Percentiles rank a stretch among this genome's conserved stretches.
These are phyloP conservation scores for Margarornis squamiger DNA, from an alignment of 2,797 vertebrate genomes.

Conservation along the genomic window DNA sequence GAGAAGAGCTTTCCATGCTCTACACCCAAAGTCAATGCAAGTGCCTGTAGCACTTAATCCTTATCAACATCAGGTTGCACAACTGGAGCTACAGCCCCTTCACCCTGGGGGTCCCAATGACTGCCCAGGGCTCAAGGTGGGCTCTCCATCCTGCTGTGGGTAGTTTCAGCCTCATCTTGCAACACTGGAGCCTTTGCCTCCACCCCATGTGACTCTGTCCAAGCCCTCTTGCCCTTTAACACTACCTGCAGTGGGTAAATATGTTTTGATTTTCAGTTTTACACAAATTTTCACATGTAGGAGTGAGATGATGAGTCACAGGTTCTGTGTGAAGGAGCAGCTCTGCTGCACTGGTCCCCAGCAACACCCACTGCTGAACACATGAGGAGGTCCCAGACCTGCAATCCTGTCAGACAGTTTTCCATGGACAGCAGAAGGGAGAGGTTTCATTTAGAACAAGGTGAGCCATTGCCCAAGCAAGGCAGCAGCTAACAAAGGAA, in stretches of 20 bases:
- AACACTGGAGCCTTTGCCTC: background rate
- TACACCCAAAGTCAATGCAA: background rate
- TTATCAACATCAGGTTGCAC: background rate
- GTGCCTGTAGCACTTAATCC: background rate
- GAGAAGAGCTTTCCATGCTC: background rate
- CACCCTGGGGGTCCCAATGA: background rate
- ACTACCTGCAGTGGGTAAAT: background rate
- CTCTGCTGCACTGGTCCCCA: background rate
- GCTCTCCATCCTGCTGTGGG: background rate
- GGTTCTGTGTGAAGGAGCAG: background rate
- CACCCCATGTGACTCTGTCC: background rate
- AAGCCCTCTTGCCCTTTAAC: background rate
- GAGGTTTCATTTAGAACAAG: constrained; percentile 8
- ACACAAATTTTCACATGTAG: background rate
- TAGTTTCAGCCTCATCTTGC: background rate
- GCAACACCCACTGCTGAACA: background rate
- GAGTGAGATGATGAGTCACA: rapidly evolving
- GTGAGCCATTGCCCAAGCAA: background rate
- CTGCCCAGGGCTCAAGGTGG: background rate
- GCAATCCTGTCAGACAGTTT: background rate
- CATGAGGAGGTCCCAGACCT: rapidly evolving
- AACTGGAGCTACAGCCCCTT: background rate
- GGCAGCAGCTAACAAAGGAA: background rate
- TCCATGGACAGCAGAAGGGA: background rate
- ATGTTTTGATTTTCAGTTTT: background rate